Percentiles rank a stretch among this genome's conserved stretches.
phyloP scores from a whole-genome alignment of 2,113 vertebrate species.

The Coregonus clupeaformis region DNA sequence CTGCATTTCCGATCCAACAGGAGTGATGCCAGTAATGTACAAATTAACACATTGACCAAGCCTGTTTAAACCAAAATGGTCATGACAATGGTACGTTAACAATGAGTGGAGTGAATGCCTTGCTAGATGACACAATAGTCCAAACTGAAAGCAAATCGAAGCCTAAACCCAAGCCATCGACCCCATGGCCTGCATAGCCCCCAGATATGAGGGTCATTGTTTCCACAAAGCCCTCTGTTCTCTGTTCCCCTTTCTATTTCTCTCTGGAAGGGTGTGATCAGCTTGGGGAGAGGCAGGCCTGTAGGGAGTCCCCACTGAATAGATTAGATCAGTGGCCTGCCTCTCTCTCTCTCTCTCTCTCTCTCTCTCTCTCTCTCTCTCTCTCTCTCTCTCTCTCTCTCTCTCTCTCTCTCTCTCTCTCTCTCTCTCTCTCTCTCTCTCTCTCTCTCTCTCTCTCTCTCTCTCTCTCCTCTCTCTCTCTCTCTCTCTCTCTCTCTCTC shows the following conservation, averaged over 20 bases:
- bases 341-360: not conserved
- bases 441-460: not conserved
- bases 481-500: not conserved
- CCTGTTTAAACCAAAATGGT: not conserved
- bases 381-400: no score
- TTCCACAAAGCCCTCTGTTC: not conserved
- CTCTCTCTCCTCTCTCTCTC: not conserved
- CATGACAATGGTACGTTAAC: not conserved
- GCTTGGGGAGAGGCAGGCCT: conserved; percentile 32
- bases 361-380: no score
- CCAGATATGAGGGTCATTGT: conserved; percentile 8
- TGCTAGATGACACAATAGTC: conserved; percentile 3
- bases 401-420: no score
- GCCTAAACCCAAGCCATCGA: conserved; percentile 20
- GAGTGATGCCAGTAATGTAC: no score
- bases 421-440: no score
- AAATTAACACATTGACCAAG: no score
- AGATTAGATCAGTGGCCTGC: conserved; percentile 55
- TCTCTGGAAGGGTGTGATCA: not conserved
- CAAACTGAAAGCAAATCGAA: conserved; percentile 1
- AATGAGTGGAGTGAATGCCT: not conserved
- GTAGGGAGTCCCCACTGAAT: conserved; percentile 1
- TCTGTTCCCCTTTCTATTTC: not conserved
- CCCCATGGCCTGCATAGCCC: conserved; percentile 12
- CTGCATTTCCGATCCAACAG: no score